Evolutionary conservation across 2,797 vertebrate genomes (phyloP), one percentile per base, ranked within the genome.

Genomic region (Pseudomugil gertrudae): DNA sequence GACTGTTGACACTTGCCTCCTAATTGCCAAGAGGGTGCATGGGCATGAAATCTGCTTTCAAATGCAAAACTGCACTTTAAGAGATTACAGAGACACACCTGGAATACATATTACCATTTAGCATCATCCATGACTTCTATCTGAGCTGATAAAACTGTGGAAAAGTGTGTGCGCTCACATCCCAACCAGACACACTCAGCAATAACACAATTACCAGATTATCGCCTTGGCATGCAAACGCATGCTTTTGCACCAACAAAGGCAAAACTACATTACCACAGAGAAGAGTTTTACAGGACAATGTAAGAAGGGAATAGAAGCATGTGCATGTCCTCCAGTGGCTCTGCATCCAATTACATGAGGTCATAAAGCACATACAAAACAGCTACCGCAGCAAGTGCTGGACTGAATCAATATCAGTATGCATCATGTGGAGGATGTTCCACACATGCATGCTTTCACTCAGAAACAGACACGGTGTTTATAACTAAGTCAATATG

Each of bases 61-160:
- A 89, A 89, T 90, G 79, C 84, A 87, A 85, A 92, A 84, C 73
- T 85, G 86, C 86, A 90, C 85, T 92, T 90, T 86, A 86, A 86
- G 78, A 89, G 86, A 90, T 91, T 89, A 84, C 77, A 71, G 75
- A 81, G 70, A 89, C 84, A 75, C 81, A 85, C 84, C 84, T 91
- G 84, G 80, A 90, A 88, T 89, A 79, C 84, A 86, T 83, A 81
- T 85, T 53, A 76, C 78, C 73, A 68, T 78, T 84, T 84, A 86
- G 76, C 67, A 56, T 83, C 76, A 66, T 50, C 68, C 57, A 76
- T 73, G 71, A 85, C 70, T 72, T 85, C 61, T 54, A 55, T 23
- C 63, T 72, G 27, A 14, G 56, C 50, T 35, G 21, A 57, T 23
- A 23, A 45, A 61, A 24, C 48, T 9, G 23, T 26, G 1, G 19